These are phyloP conservation scores for Latrodectus geometricus DNA, from an alignment of 1,140 invertebrate species.

Conservation along the genomic window DNA sequence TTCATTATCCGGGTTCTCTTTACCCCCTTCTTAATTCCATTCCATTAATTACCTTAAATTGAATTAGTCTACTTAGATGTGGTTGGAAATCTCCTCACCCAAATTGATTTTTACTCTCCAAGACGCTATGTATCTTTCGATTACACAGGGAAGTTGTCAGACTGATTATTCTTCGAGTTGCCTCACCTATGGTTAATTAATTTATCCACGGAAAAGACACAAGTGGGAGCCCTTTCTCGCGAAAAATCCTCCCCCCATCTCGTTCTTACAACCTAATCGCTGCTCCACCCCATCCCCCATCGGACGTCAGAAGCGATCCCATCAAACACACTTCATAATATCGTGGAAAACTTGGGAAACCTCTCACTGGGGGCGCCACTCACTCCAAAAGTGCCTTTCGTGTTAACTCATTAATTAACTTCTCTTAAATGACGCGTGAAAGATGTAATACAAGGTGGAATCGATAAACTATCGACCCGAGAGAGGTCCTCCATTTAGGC, in stretches of 20 bases:
- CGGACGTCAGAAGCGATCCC: slow-evolving; percentile 28
- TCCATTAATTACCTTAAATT: neutral
- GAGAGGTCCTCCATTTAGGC: neutral
- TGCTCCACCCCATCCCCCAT: neutral
- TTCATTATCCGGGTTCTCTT: neutral
- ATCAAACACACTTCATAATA: slow-evolving; percentile 11
- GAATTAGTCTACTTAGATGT: neutral
- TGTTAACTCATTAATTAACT: slow-evolving; percentile 59
- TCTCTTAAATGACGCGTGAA: slow-evolving; percentile 52
- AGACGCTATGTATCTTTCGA: neutral
- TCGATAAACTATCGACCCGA: slow-evolving; percentile 53
- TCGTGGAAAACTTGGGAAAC: slow-evolving; percentile 15
- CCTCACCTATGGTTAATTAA: slow-evolving; percentile 29
- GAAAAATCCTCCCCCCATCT: slow-evolving; percentile 6
- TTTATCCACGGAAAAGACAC: slow-evolving; percentile 37
- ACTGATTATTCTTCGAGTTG: slow-evolving; percentile 15
- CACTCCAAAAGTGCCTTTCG: slow-evolving; percentile 24
- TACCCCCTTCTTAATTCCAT: neutral
- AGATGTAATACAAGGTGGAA: slow-evolving; percentile 59
- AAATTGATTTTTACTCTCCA: neutral
- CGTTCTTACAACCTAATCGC: slow-evolving; percentile 18
- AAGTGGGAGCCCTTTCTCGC: neutral
- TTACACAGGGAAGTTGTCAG: slow-evolving; percentile 7
- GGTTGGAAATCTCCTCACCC: neutral
- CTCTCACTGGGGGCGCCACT: slow-evolving; percentile 3